These are phyloP conservation scores for Amiota mariae DNA, from an alignment of 2,888 invertebrate species.

Conservation along the genomic window DNA sequence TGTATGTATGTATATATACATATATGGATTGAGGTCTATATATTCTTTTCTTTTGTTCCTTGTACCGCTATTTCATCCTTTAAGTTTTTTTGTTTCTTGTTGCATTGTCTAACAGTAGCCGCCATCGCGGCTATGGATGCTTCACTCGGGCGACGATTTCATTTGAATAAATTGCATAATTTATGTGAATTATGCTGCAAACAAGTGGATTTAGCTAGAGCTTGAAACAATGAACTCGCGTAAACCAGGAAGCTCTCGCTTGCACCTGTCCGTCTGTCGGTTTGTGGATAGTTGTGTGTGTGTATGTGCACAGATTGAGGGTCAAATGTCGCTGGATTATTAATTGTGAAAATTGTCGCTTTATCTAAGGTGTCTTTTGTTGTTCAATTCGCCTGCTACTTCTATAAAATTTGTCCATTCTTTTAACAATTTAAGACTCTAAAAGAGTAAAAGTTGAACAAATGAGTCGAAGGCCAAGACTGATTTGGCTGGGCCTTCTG, in stretches of 20 bases:
- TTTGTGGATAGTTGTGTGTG: neutral
- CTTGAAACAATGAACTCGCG: slow-evolving; percentile 3
- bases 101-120: slow-evolving; percentile 50
- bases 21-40: neutral
- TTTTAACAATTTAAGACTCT: too few species aligned
- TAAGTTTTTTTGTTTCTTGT: slow-evolving; percentile 21
- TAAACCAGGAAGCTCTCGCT: slow-evolving; percentile 20
- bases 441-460: too few species aligned
- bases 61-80: neutral
- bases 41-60: neutral
- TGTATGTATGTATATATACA: too few species aligned
- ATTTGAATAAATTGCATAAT: slow-evolving; percentile 66
- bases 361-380: slow-evolving; percentile 39
- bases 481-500: too few species aligned
- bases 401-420: too few species aligned
- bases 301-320: slow-evolving; percentile 30
- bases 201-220: slow-evolving; percentile 35
- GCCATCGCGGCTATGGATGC: slow-evolving; percentile 53
- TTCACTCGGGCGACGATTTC: slow-evolving; percentile 46
- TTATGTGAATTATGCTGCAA: slow-evolving; percentile 68
- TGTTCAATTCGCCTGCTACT: slow-evolving; percentile 36
- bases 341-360: slow-evolving; percentile 35
- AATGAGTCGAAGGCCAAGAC: too few species aligned
- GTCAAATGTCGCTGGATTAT: slow-evolving; percentile 36
- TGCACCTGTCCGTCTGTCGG: too few species aligned